Evolutionary conservation across 2,888 invertebrate species (phyloP), one percentile per base, ranked within the genome.

Genomic region (Formica aserva): DNA sequence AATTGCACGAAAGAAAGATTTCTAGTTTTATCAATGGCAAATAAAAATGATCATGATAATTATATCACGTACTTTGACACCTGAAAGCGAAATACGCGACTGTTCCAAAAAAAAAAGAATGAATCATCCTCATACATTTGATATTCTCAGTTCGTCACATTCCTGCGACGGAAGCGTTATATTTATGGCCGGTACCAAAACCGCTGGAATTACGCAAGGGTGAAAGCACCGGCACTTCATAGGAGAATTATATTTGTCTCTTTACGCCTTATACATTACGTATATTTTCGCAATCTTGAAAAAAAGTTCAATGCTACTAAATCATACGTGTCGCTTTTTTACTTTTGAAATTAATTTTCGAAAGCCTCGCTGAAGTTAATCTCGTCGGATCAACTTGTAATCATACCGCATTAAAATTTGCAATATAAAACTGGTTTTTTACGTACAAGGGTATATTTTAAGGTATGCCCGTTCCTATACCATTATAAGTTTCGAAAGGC

Each of bases 131-230:
- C 62, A n/a, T 6, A 3, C 29, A 11, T 48, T 91, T 91, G 86
- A 80, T 91, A 91, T 92, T 91, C 92, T 52, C 63, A 26, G 74
- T 41, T 81, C 60, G 66, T 75, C 66, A 55, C 85, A 55, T 76
- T 52, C 65, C 74, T 92, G 89, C 92, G 92, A 92, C 93, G 93
- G 93, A 94, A 94, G 90, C 87, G 92, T 92, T 93, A 93, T 89
- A 93, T 89, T 93, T 93, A 88, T 87, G 82, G 82, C 85, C 85
- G 78, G 60, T 85, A 91, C 87, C 89, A 91, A 91, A 88, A 91
- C 82, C 87, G 87, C 60, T 15, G 41, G 45, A 52, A 91, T 93
- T 93, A 90, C 91, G 91, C 91, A 94, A 93, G 45, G 88, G 93
- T 92, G 93, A 94, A 93, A 94, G 93, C 91, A 92, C 62, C 63